Percentiles rank a stretch among this genome's conserved stretches.
Evolutionary conservation across 1,140 invertebrate genomes (phyloP).

Genomic region (Bactericera cockerelli): DNA sequence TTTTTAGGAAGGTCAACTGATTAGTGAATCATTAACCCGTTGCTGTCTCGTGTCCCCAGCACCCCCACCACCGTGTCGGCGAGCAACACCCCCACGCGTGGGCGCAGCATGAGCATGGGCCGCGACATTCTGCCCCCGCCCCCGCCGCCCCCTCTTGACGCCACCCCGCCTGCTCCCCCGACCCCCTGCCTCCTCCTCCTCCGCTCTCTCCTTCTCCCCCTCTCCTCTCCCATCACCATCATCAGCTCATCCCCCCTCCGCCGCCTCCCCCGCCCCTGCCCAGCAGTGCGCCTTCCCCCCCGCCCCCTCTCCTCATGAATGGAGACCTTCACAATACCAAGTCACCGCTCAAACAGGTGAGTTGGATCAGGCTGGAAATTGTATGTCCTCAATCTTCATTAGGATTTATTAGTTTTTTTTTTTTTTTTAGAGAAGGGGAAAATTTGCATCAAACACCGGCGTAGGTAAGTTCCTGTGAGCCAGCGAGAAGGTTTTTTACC

Average conservation of each 20-base stretch:
- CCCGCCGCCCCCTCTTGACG: conserved; percentile 50
- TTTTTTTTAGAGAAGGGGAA: no score
- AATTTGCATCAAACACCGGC: no score
- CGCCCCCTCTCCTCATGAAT: conserved; percentile 35
- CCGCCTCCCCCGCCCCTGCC: conserved; percentile 23
- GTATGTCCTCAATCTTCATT: no score
- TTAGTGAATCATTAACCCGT: no score
- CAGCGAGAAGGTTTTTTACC: no score
- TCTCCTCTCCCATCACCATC: conserved; percentile 30
- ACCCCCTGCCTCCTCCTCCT: conserved; percentile 23
- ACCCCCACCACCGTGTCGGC: conserved; percentile 48
- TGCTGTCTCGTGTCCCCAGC: no score
- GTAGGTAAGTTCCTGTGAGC: no score
- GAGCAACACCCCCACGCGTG: conserved; percentile 48
- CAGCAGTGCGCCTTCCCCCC: conserved; percentile 39
- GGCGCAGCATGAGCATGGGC: conserved; percentile 42
- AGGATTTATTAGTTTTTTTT: no score
- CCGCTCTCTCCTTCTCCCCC: conserved; percentile 21
- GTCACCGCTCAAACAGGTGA: conserved; percentile 25
- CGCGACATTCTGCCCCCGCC: conserved; percentile 71
- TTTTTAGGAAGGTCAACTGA: no score
- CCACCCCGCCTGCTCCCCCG: conserved; percentile 32
- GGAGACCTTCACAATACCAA: conserved; percentile 30
- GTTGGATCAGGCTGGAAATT: background rate
- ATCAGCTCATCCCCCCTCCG: conserved; percentile 30